Base-by-base conservation (phyloP, 2,113 vertebrate genomes). In the pig (Sus scrofa) region DNA sequence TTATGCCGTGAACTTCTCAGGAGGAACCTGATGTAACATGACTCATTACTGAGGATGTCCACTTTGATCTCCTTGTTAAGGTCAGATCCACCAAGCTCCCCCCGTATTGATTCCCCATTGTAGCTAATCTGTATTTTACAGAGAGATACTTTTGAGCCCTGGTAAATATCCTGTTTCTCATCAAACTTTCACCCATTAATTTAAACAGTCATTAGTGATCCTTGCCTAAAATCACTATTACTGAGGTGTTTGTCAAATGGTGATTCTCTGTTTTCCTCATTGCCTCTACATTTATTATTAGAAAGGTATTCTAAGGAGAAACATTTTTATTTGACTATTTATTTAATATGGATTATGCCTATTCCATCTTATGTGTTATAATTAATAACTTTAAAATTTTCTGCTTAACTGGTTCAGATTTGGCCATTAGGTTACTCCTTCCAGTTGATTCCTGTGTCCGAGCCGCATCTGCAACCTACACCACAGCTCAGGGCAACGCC, bases 111-210 rank as follows among this genome's bases (percentile, higher is more conserved):
- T 73, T 62, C 50, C 34, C 70, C 12, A 73, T 7, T 85, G 6
- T 91, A 82, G 62, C 30, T 73, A 79, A 30, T 50, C 54, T 92
- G 50, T 71, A 71, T 56, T 85, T 87, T 30, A 70, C 62, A 22
- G 58, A 81, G 19, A 91, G 62, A 95, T n/a, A 77, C 70, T 82
- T 82, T 82, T 86, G 63, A 96, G 37, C 16, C 34, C 68, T 34
- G 19, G 32, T 13, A 83, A 97, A 92, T 58, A 84, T 44, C 22
- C 73, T 83, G 18, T 87, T 77, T 92, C 68, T 89, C 12, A 84
- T 79, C 56, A 87, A 95, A 65, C 26, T 90, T 68, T 84, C 39
- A 71, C 4, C 4, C 65, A 60, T 50, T 78, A 19, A 89, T 94
- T 83, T 94, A 70, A 90, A 39, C 26, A 11, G 70, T 27, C 32